Evolutionary conservation across 1,140 invertebrate species (phyloP).

Genomic region (Drosophila teissieri): DNA sequence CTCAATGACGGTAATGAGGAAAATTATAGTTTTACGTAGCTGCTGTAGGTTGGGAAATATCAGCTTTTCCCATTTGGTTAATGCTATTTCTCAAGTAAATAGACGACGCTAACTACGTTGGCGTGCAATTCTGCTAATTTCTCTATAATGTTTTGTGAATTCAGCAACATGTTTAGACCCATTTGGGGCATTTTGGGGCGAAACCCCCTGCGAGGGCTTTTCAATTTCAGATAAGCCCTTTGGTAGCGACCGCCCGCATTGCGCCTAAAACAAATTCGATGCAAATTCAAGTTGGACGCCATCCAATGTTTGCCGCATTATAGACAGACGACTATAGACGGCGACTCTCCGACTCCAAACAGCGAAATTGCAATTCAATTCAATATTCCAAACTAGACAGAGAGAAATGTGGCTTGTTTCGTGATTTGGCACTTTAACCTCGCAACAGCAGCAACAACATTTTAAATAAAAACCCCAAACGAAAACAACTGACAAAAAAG

Average conservation of each 20-base stretch:
- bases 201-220: slow-evolving; percentile 28
- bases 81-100: too few species aligned
- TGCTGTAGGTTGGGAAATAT: not conserved
- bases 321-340: slow-evolving; percentile 31
- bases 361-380: slow-evolving; percentile 74
- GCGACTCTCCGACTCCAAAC: slow-evolving; percentile 2
- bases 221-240: slow-evolving; percentile 76
- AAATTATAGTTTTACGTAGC: slow-evolving; percentile 5
- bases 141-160: not conserved
- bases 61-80: too few species aligned
- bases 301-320: slow-evolving; percentile 79
- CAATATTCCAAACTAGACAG: slow-evolving; percentile 62
- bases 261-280: slow-evolving; percentile 71
- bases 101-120: too few species aligned
- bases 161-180: not conserved
- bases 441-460: slow-evolving; percentile 27
- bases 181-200: too few species aligned
- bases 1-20: slow-evolving; percentile 19
- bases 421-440: slow-evolving; percentile 80
- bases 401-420: slow-evolving; percentile 50
- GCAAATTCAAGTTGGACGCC: slow-evolving; percentile 73
- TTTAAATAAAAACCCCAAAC: slow-evolving; percentile 27
- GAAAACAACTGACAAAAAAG: slow-evolving; percentile 54
- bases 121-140: not conserved
- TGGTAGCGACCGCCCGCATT: slow-evolving; percentile 62